A percentile compares a stretch with the other conserved stretches of the same genome.
phyloP scores from a whole-genome alignment of 2,888 invertebrate genomes.

The Ctena decussata region DNA sequence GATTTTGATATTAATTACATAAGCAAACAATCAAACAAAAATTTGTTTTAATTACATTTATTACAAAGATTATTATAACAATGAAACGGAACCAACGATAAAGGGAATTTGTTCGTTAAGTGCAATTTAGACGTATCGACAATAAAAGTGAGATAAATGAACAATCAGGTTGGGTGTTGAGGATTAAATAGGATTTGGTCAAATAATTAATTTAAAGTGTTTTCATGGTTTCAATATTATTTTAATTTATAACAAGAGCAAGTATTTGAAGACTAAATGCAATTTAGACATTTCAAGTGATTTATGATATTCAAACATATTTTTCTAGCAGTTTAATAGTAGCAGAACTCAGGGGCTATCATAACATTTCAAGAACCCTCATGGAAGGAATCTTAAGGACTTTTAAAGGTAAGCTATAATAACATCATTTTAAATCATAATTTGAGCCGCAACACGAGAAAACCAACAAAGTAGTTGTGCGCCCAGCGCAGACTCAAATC shows the following conservation, averaged over 20 bases:
- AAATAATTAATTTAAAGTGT: neutral
- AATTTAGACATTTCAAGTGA: neutral
- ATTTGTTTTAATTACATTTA: neutral
- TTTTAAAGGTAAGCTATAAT: no score
- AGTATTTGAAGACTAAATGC: neutral
- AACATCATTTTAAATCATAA: no score
- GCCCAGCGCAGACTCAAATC: no score
- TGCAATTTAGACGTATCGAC: neutral
- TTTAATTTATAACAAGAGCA: neutral
- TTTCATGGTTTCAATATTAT: neutral
- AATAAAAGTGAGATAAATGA: neutral
- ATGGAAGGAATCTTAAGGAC: no score
- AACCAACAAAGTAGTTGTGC: no score
- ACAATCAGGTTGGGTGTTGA: neutral
- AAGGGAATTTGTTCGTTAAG: neutral
- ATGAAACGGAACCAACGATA: neutral
- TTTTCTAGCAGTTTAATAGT: no score
- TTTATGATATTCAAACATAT: no score
- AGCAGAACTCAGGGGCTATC: no score
- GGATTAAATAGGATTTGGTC: neutral
- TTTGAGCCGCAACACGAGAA: no score
- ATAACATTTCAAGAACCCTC: no score
- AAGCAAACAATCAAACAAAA: neutral
- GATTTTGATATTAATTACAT: conserved; percentile 6
- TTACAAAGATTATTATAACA: neutral